These are phyloP conservation scores for Ennomos fuscantarius DNA, from an alignment of 2,888 invertebrate genomes.

Conservation along the genomic window DNA sequence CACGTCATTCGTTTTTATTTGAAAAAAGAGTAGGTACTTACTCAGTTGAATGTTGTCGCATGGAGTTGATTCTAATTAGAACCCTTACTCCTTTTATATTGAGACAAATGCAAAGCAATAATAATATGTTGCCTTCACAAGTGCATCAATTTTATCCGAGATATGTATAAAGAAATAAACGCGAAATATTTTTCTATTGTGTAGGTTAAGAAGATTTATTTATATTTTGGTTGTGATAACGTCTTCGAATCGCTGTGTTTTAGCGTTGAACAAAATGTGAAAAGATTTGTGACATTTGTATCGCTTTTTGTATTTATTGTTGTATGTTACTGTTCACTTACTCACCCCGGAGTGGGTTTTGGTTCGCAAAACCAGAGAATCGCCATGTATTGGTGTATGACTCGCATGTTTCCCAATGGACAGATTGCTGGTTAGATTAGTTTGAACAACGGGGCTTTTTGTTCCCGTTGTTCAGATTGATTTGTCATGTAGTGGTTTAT, in stretches of 20 bases:
- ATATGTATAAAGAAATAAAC: constrained; percentile 33
- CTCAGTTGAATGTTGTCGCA: neutral
- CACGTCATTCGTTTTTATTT: no score
- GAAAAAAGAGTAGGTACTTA: no score
- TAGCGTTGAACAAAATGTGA: constrained; percentile 12
- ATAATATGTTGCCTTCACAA: constrained; percentile 26
- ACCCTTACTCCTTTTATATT: constrained; percentile 10
- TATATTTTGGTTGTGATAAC: constrained; percentile 40
- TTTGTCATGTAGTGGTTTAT: no score
- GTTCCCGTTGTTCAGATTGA: no score
- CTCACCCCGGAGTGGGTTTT: no score
- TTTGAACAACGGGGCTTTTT: no score
- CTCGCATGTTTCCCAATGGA: no score
- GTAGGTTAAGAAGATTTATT: constrained; percentile 39
- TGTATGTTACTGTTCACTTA: no score
- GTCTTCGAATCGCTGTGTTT: constrained; percentile 34
- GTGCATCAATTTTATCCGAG: constrained; percentile 29
- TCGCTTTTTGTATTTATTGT: constrained; percentile 1
- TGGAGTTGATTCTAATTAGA: constrained; percentile 7
- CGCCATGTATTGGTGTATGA: no score
- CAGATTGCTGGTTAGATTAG: no score
- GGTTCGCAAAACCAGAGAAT: no score
- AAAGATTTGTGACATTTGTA: constrained; percentile 27
- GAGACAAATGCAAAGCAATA: constrained; percentile 22
- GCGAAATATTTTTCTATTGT: constrained; percentile 39